Conservation (phyloP, 1,140 invertebrate genomes). For the Solen grandis region DNA sequence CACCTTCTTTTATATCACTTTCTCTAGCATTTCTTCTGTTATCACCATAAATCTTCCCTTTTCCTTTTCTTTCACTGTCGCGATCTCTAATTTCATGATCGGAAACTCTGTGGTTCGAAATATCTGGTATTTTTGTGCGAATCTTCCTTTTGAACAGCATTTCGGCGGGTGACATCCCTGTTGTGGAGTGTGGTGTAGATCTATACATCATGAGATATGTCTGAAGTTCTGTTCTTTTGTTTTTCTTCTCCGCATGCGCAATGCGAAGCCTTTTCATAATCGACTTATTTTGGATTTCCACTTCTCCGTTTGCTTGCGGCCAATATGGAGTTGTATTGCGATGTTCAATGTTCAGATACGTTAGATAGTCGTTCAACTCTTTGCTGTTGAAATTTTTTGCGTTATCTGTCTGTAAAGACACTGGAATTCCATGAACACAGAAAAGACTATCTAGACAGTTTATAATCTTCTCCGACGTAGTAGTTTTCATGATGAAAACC, state of each 20-base stretch:
- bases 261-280: too few relatives aligned
- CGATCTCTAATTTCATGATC: constrained; percentile 37
- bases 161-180: constrained; percentile 43
- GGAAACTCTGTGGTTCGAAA: background rate
- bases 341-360: too few relatives aligned
- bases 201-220: constrained; percentile 45
- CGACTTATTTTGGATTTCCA: too few relatives aligned
- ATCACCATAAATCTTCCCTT: constrained; percentile 53
- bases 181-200: constrained; percentile 38
- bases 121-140: constrained; percentile 54
- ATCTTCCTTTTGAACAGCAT: constrained; percentile 60
- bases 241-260: too few relatives aligned
- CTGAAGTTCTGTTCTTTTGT: constrained; percentile 49
- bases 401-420: constrained; percentile 2
- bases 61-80: constrained; percentile 55
- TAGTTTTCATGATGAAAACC: background rate
- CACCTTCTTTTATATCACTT: constrained; percentile 34
- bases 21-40: too few relatives aligned
- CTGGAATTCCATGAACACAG: background rate
- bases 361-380: background rate
- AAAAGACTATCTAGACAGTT: background rate
- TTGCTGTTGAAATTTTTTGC: background rate
- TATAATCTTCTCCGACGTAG: background rate
- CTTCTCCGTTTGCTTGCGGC: too few relatives aligned
- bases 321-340: too few relatives aligned